phyloP scores from a whole-genome alignment of 1,140 invertebrate species.

The Amphibalanus amphitrite region DNA sequence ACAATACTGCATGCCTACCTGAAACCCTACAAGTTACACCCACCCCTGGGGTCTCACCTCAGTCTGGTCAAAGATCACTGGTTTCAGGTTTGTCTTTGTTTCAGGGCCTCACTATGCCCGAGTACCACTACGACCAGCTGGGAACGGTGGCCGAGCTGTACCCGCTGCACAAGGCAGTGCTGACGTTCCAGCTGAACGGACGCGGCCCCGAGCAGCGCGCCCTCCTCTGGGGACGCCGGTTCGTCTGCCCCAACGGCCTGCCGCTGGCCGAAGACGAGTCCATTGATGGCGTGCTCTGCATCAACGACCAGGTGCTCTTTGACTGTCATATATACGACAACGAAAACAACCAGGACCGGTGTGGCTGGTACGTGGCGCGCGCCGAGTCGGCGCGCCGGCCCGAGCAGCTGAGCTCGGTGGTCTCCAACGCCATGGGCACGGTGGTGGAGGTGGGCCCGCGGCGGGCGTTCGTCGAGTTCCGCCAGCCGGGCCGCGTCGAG shows the following conservation, averaged over 20 bases:
- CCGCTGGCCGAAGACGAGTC: background rate
- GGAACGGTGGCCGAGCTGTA: background rate
- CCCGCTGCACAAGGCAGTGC: background rate
- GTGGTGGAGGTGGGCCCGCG: background rate
- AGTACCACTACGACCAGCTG: background rate
- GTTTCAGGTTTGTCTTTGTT: background rate
- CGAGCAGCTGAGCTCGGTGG: background rate
- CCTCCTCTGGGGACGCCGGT: background rate
- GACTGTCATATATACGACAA: background rate
- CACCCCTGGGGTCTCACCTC: no score
- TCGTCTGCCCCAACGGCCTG: background rate
- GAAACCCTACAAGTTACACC: no score
- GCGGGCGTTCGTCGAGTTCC: background rate
- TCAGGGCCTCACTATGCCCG: background rate
- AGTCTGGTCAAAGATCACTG: no score
- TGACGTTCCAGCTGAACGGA: background rate
- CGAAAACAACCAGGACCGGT: background rate
- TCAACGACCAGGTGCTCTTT: background rate
- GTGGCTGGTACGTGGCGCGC: background rate
- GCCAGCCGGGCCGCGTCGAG: background rate
- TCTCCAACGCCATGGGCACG: background rate
- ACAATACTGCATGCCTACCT: no score
- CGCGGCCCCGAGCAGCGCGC: background rate
- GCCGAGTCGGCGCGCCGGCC: background rate
- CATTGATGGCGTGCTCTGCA: background rate